phyloP scores from a whole-genome alignment of 2,888 invertebrate species.

The Cenopis cana region DNA sequence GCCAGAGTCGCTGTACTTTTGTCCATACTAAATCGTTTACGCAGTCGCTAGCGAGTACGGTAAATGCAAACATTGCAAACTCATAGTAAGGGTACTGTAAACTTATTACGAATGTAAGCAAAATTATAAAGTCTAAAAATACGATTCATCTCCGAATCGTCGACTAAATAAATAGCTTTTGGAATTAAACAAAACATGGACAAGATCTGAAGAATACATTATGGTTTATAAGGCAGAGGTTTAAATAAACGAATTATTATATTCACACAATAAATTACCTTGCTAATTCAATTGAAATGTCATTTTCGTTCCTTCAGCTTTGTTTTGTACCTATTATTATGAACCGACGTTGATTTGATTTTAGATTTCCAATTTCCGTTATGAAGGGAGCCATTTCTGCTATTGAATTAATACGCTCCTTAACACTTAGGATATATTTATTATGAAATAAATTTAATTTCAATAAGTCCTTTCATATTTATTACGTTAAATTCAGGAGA shows the following conservation, averaged over 20 bases:
- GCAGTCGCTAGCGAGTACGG: no score
- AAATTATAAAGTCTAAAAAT: background rate
- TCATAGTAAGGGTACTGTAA: no score
- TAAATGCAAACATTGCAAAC: no score
- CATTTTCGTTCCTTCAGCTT: slow-evolving; percentile 45
- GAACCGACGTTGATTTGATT: slow-evolving; percentile 41
- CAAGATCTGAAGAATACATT: slow-evolving; percentile 22
- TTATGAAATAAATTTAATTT: background rate
- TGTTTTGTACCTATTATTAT: slow-evolving; percentile 45
- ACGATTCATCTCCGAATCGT: background rate
- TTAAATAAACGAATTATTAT: slow-evolving; percentile 50
- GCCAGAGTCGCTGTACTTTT: no score
- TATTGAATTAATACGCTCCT: slow-evolving; percentile 15
- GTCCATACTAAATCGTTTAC: no score
- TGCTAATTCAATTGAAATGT: slow-evolving; percentile 49
- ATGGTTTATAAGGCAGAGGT: slow-evolving; percentile 37
- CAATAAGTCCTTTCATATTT: background rate
- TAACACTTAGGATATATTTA: slow-evolving; percentile 6
- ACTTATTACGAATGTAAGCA: no score
- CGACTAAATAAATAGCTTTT: slow-evolving; percentile 7
- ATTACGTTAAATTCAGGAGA: slow-evolving; percentile 6
- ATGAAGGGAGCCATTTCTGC: background rate
- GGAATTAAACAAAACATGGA: slow-evolving; percentile 14
- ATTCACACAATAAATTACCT: slow-evolving; percentile 46
- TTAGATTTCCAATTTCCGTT: slow-evolving; percentile 38